A percentile compares a stretch with the other conserved stretches of the same genome.
Conservation (phyloP, 2,113 vertebrate species). For the Cygnus buccinator region DNA sequence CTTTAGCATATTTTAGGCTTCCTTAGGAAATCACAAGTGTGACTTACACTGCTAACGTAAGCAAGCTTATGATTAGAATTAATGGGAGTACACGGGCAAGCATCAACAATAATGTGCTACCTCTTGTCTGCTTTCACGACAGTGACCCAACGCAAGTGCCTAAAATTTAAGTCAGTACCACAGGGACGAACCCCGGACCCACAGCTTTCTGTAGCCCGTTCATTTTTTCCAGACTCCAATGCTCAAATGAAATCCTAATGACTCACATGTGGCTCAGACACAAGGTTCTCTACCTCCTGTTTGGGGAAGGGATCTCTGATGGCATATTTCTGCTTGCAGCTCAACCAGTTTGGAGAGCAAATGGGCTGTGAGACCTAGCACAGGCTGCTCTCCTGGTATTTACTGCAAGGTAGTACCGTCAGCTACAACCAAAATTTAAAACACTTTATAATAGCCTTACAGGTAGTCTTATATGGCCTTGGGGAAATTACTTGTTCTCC, state of each 20-base stretch:
- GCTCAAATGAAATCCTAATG: conserved; percentile 1
- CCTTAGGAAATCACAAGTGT: neutral
- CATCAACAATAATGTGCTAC: neutral
- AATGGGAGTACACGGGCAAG: neutral
- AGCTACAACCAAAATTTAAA: neutral
- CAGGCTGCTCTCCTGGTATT: neutral
- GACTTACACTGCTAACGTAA: neutral
- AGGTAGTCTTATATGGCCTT: neutral
- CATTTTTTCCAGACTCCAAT: neutral
- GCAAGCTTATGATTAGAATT: neutral
- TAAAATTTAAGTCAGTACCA: neutral
- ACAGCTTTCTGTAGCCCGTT: neutral
- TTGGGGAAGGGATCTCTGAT: neutral
- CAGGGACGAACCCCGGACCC: neutral
- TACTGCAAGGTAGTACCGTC: neutral
- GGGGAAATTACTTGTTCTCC: neutral
- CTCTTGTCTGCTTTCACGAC: neutral
- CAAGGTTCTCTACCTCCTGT: neutral
- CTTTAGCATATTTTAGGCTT: conserved; percentile 39
- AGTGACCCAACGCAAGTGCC: neutral
- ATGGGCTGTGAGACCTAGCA: conserved; percentile 2
- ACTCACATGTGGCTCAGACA: conserved; percentile 1
- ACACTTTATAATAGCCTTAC: neutral
- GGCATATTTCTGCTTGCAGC: conserved; percentile 16
- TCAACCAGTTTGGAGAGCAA: conserved; percentile 30